Percentiles rank a stretch among this genome's conserved stretches.
Conservation (phyloP, 2,113 vertebrate species). For the Zosterops lateralis region DNA sequence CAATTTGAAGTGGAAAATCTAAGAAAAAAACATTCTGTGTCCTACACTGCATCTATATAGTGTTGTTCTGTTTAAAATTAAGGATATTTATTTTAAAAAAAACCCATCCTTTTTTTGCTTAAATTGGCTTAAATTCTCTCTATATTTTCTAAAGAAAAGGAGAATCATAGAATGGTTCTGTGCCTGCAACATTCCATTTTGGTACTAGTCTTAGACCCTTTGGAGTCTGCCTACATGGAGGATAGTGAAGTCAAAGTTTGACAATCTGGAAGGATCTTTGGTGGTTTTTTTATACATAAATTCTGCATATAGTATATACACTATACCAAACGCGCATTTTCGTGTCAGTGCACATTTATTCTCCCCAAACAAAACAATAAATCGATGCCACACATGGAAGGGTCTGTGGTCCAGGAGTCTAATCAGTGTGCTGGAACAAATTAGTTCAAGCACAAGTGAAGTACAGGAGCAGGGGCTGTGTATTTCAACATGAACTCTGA, state of each 20-base stretch:
- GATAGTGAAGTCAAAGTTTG: background rate
- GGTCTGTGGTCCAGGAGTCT: background rate
- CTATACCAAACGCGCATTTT: background rate
- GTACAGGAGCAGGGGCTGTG: background rate
- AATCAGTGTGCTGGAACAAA: background rate
- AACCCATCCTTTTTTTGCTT: background rate
- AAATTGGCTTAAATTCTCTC: background rate
- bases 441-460: background rate
- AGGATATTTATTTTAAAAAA: background rate
- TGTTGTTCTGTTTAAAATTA: background rate
- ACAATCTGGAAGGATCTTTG: background rate
- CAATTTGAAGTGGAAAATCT: background rate
- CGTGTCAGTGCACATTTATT: background rate
- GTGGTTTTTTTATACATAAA: background rate
- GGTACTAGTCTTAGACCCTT: background rate
- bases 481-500: background rate
- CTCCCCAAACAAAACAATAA: background rate
- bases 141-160: background rate
- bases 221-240: background rate
- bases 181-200: background rate
- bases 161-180: background rate
- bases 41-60: background rate
- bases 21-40: background rate
- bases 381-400: background rate
- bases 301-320: background rate